phyloP scores from a whole-genome alignment of 2,113 vertebrate species.

The Triplophysa rosa region DNA sequence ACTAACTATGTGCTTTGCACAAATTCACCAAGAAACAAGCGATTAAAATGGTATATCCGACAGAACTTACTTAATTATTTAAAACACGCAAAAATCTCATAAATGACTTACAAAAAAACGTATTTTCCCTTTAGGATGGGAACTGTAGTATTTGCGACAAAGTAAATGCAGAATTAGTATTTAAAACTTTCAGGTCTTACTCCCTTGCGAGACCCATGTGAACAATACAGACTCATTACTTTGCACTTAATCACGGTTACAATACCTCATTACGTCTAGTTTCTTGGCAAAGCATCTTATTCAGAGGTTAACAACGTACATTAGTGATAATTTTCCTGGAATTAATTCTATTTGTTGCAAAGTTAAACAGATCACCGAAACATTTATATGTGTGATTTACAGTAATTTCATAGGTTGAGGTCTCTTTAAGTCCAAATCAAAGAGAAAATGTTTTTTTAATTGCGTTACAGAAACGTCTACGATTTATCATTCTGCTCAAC shows the following conservation, averaged over 20 bases:
- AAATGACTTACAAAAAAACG: too few species aligned
- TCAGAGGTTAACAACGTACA: constrained; percentile 21
- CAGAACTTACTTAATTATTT: too few species aligned
- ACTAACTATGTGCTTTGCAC: too few species aligned
- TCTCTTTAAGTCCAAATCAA: constrained; percentile 28
- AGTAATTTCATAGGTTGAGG: constrained; percentile 1
- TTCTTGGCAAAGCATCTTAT: constrained; percentile 8
- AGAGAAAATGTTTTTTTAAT: constrained; percentile 25
- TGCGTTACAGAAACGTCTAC: constrained; percentile 48
- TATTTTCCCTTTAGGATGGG: too few species aligned
- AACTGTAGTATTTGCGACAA: too few species aligned
- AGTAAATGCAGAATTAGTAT: too few species aligned
- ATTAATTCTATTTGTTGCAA: constrained; percentile 17
- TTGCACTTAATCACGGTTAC: constrained; percentile 8
- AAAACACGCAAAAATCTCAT: too few species aligned
- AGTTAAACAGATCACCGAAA: constrained; percentile 24
- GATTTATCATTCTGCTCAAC: constrained; percentile 58
- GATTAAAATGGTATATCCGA: too few species aligned
- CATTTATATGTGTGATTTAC: constrained; percentile 13
- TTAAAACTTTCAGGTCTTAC: neutral
- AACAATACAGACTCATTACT: neutral
- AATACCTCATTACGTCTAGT: constrained; percentile 21
- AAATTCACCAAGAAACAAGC: too few species aligned
- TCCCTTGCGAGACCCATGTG: neutral
- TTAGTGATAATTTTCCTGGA: constrained; percentile 28